Percentiles rank a stretch among this genome's conserved stretches.
These are phyloP conservation scores for Anoplolepis gracilipes DNA, from an alignment of 1,140 invertebrate genomes.

Conservation along the genomic window DNA sequence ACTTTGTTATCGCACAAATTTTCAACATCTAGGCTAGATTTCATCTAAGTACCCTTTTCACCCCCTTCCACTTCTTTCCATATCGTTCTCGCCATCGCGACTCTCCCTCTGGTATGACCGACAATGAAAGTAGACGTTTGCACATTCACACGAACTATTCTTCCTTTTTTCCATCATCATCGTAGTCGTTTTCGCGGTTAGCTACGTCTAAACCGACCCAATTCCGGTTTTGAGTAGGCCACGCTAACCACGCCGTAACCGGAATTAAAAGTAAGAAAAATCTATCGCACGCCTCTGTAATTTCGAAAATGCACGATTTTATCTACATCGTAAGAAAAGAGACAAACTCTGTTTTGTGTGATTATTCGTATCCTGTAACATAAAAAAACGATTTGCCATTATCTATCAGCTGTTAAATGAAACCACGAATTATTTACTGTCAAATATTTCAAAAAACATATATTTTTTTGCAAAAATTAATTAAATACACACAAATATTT, in stretches of 20 bases:
- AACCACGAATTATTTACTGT: not conserved
- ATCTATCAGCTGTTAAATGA: not conserved
- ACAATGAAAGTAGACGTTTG: conserved; percentile 84
- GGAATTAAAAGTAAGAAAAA: conserved; percentile 64
- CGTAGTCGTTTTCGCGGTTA: conserved; percentile 79
- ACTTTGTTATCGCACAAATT: conserved; percentile 30
- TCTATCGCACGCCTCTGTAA: not conserved
- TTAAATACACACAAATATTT: too few relatives aligned
- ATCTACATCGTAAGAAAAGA: not conserved
- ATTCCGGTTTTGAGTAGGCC: conserved; percentile 83
- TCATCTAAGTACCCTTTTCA: conserved; percentile 29
- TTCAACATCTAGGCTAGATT: conserved; percentile 28
- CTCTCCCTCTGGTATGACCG: conserved; percentile 64
- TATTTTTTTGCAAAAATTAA: not conserved
- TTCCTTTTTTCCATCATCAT: conserved; percentile 55
- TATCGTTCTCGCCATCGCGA: conserved; percentile 34
- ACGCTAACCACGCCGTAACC: conserved; percentile 70
- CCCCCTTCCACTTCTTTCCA: conserved; percentile 35
- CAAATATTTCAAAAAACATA: not conserved
- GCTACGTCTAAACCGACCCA: conserved; percentile 78
- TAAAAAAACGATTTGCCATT: not conserved
- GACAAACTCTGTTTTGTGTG: not conserved
- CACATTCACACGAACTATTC: conserved; percentile 42
- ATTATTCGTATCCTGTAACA: not conserved
- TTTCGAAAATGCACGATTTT: not conserved